Base-by-base conservation (phyloP, 37 sponge, comb jelly and placozoan species). In the Halichondria panicea region DNA sequence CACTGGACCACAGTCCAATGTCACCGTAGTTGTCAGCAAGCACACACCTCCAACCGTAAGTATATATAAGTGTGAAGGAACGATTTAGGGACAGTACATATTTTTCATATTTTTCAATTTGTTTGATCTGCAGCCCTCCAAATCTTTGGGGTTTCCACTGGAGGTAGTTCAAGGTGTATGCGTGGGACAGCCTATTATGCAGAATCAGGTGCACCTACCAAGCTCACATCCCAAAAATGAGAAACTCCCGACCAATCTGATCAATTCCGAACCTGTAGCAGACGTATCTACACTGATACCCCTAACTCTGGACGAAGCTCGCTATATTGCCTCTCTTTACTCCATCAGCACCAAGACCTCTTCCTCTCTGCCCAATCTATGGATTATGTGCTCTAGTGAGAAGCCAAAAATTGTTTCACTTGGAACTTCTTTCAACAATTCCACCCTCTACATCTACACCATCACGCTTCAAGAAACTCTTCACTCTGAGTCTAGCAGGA, bases 291-390 rank as follows among this genome's bases (percentile, higher is more conserved):
- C 52, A 0, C 11, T 71, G 4, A 28, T 24, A 9, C 77, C 81
- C 13, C 53, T 84, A n/a, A 42, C 90, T 22, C 46, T 80, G 22
- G 67, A 80, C 41, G 44, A 59, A 18, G 81, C 85, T 60, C 75
- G 89, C 19, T 78, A 71, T 37, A 13, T 82, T 45, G n/a, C 25
- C 15, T 82, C 89, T 39, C 61, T 81, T 7, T 80, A 79, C 40
- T 22, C 61, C 48, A 41, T 80, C 40, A 37, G 44, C 34, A 12
- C 50, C 24, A 45, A 52, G 9, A 39, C 35, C 21, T 32, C 42
- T 0, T 44, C 0, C 2, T 25, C 65, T 9, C 60, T 79, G 0
- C 83, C 78, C 5, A 63, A 78, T 53, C 4, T 86, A 15, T 86
- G 79, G 75, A 46, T 82, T 9, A 24, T 76, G 0, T 84, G 84